Percentiles rank a stretch among this genome's conserved stretches.
Conservation (phyloP, 2,113 vertebrate genomes). For the Meleagris gallopavo region DNA sequence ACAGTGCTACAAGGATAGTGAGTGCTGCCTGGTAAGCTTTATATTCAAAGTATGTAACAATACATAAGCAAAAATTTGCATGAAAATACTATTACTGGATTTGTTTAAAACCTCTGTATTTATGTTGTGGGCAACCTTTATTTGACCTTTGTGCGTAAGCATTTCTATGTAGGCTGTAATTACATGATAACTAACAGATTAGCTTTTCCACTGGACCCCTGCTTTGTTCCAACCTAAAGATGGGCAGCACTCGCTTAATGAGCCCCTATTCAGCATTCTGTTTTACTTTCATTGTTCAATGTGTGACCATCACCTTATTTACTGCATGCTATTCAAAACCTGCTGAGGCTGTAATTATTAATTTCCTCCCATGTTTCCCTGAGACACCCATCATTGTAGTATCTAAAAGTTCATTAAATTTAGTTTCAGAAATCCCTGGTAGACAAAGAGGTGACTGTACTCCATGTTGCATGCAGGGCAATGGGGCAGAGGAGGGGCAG, state of each 20-base stretch:
- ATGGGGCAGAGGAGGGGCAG: not conserved
- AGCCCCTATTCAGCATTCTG: not conserved
- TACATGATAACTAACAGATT: not conserved
- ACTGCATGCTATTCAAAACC: not conserved
- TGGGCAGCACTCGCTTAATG: not conserved
- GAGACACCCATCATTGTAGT: not conserved
- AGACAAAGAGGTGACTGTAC: not conserved
- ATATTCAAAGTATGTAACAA: not conserved
- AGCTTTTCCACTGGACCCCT: not conserved
- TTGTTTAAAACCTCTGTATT: not conserved
- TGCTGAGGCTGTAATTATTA: not conserved
- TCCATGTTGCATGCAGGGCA: not conserved
- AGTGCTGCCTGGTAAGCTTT: not conserved
- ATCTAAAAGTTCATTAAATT: not conserved
- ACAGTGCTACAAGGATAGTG: not conserved
- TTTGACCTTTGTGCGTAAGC: not conserved
- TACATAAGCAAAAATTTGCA: not conserved
- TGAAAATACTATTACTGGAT: not conserved
- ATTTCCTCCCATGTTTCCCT: rapidly evolving
- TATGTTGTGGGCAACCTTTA: not conserved
- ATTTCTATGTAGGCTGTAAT: not conserved
- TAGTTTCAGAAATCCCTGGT: not conserved
- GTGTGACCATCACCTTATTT: not conserved
- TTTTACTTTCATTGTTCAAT: constrained; percentile 1
- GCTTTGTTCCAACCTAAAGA: not conserved